Conservation (phyloP, 2,888 invertebrate genomes). For the Mythimna lalbum region DNA sequence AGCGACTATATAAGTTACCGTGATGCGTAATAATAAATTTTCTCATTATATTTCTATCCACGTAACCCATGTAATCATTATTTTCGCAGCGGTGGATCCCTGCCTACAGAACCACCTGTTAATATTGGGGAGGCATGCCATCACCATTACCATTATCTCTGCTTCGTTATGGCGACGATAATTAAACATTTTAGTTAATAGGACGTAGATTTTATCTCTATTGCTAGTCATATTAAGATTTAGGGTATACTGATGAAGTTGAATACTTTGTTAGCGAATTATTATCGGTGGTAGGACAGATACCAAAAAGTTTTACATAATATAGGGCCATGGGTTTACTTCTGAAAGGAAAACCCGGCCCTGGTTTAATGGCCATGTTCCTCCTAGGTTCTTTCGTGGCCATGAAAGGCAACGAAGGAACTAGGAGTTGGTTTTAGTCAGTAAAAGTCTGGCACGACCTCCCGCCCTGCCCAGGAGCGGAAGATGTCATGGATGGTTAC, state of each 20-base stretch:
- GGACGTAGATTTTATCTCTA: constrained; percentile 43
- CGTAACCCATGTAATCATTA: constrained; percentile 31
- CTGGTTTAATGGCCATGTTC: too few species aligned
- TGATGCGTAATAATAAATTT: constrained; percentile 4
- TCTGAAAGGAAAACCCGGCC: too few species aligned
- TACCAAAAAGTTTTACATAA: too few species aligned
- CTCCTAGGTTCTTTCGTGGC: too few species aligned
- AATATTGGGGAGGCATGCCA: constrained; percentile 30
- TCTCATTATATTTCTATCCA: constrained; percentile 13
- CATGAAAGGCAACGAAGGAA: too few species aligned
- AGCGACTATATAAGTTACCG: constrained; percentile 5
- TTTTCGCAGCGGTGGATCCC: constrained; percentile 12
- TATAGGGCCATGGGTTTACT: too few species aligned
- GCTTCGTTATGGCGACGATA: constrained; percentile 38
- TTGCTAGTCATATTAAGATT: background rate
- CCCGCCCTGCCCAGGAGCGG: too few species aligned
- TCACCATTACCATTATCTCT: constrained; percentile 43
- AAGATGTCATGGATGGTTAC: too few species aligned
- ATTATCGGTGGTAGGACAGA: background rate
- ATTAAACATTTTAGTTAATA: constrained; percentile 51
- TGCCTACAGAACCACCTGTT: constrained; percentile 46
- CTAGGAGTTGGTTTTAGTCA: too few species aligned
- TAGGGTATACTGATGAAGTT: background rate
- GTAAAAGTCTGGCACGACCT: too few species aligned
- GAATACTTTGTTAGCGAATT: background rate